Evolutionary conservation across 2,113 vertebrate genomes (phyloP), one percentile per base, ranked within the genome.

Genomic region (Formicarius rufipectus): DNA sequence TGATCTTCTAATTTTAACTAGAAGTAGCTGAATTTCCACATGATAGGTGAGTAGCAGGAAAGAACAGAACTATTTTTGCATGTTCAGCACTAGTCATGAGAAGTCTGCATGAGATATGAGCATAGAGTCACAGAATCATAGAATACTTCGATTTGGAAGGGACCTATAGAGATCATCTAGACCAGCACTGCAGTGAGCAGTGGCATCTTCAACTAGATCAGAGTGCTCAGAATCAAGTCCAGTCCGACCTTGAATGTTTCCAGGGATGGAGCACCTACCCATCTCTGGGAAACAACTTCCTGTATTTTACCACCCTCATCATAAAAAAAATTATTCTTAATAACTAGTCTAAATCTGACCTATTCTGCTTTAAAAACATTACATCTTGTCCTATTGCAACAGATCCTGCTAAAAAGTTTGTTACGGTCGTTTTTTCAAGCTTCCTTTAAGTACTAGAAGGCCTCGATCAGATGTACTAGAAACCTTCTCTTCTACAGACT

Each of bases 1-100:
- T 92, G 31, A 91, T n/a, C 52, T 94, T n/a, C 52, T 94, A 87
- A 94, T 94, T 58, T 90, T 73, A 93, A 92, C 95, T 86, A 96
- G 25, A 47, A 88, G 55, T 89, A 75, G 45, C 28, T 52, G n/a
- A 55, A 76, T 95, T 90, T 89, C 17, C 50, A 87, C 78, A 62
- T 52, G 5, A 67, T 79, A 30, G 55, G 28, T 53, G 44, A 69
- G 45, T 44, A 84, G 55, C 50, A 86, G 80, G 79, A 88, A 78
- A 95, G 42, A 84, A 53, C 4, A 77, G 40, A 75, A n/a, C 10
- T 74, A 24, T 35, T 74, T 64, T 62, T 75, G 47, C 24, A 20
- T 31, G 40, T 86, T 77, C 73, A 66, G 15, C 18, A 18, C 50
- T 59, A 50, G 42, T 10, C 9, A 52, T 77, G 62, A 73, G 45